Evolutionary conservation across 92 coral and sea anemone species (phyloP).

Genomic region (Montipora capitata): DNA sequence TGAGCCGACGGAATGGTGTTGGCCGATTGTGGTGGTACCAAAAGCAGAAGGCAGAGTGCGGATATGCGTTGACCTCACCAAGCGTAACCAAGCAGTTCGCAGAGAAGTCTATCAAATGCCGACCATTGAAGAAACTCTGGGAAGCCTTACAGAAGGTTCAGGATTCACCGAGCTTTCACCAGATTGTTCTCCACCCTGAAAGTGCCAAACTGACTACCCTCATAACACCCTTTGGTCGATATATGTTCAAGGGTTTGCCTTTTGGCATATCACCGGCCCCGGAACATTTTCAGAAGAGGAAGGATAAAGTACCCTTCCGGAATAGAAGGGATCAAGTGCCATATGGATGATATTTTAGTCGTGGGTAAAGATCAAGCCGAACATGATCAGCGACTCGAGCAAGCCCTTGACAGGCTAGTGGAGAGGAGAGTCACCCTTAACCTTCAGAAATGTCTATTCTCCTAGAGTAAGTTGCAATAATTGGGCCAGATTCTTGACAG

Average conservation of each 20-base stretch:
- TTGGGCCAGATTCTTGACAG: conserved; percentile 69
- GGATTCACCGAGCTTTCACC: conserved; percentile 72
- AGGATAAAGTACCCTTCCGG: conserved; percentile 58
- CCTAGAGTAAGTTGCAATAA: conserved; percentile 47
- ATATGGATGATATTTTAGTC: conserved; percentile 62
- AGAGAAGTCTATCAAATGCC: conserved; percentile 62
- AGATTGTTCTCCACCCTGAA: conserved; percentile 44
- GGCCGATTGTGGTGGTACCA: conserved; percentile 66
- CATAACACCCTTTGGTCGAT: conserved; percentile 60
- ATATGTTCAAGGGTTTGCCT: conserved; percentile 60
- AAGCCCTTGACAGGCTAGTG: conserved; percentile 62
- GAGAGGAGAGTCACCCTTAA: conserved; percentile 70
- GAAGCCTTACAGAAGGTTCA: conserved; percentile 54
- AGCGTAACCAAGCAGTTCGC: conserved; percentile 49
- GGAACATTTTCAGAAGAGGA: conserved; percentile 69
- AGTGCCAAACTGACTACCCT: conserved; percentile 54
- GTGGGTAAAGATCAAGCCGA: conserved; percentile 70
- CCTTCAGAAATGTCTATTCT: conserved; percentile 59
- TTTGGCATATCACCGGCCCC: conserved; percentile 56
- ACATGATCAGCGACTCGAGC: conserved; percentile 50
- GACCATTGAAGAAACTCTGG: conserved; percentile 72
- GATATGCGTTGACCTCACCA: conserved; percentile 66
- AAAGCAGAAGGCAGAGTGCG: conserved; percentile 52
- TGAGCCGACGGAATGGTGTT: conserved; percentile 67
- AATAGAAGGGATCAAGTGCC: conserved; percentile 68